Base-by-base conservation (phyloP, 2,888 invertebrate species). In the Panopea generosa region DNA sequence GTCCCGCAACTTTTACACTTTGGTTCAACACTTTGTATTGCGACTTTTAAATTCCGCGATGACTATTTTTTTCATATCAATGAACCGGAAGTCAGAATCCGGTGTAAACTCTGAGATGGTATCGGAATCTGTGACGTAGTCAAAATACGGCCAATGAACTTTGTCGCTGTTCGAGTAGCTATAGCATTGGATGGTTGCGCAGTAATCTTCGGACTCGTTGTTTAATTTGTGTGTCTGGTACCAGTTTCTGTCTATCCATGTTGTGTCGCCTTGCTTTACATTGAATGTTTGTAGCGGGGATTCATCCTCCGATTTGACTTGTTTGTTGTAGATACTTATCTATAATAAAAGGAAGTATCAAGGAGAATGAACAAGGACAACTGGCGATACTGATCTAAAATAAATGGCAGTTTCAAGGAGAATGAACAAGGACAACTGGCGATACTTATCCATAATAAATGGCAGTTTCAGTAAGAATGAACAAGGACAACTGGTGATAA, bases 131-230 rank as follows among this genome's bases (percentile, higher is more conserved):
- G 47, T 56, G 29, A 66, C 49, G 38, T 66, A 66, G 47, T 66
- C 56, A 33, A 66, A 66, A 47, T 57, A 56, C 4, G 66, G 66
- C 66, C 66, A 66, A 16, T 57, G 56, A 11, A 49, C 56, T 22
- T 26, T 66, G 45, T 66, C 66, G 7, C 24, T 47, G 1, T 53
- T 33, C n/a, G 43, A 55, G 49, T 66, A 66, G 26, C 49, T 49
- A 49, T 66, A 66, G 33, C 57, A 66, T 22, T 66, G 66, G 14
- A 66, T 57, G 14, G 66, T 66, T 22, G 65, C 65, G 24, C 65
- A 55, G 18, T 26, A 65, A 29, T 65, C 65, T 0, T 55, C 18
- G 7, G 53, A 55, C 2, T 11, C 45, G 27, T 65, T 65, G 11
- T n/a, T 24, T 3, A 65, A 55, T 40, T 43, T 65, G 27, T 65